Evolutionary conservation across 2,888 invertebrate genomes (phyloP).

Genomic region (Elysia crispata): DNA sequence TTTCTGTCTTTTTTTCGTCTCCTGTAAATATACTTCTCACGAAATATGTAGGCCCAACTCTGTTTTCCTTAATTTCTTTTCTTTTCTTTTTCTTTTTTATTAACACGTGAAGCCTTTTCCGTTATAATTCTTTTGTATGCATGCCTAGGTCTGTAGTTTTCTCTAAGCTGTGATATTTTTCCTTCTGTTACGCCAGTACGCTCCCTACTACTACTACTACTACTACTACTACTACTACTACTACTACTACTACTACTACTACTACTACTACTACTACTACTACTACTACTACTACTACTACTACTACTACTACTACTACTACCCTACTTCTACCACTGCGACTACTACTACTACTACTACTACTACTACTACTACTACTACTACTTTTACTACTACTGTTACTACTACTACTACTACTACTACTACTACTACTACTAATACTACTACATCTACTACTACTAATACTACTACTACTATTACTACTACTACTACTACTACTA

Average conservation of each 20-base stretch:
- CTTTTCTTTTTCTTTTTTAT: neutral
- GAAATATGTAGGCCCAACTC: neutral
- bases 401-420: neutral
- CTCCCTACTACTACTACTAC: neutral
- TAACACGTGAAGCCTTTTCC: neutral
- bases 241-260: neutral
- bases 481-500: neutral
- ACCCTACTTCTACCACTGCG: conserved; percentile 3
- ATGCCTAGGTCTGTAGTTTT: too few species aligned
- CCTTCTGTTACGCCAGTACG: neutral
- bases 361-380: neutral
- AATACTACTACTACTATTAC: too few species aligned
- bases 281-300: neutral
- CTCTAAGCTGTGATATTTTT: too few species aligned
- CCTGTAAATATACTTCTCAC: too few species aligned
- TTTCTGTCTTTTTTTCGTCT: too few species aligned
- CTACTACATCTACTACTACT: too few species aligned
- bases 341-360: too few species aligned
- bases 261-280: neutral
- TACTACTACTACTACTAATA: neutral
- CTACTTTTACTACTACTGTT: too few species aligned
- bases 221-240: neutral
- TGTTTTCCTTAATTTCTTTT: neutral
- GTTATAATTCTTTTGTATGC: neutral
- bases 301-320: neutral